Evolutionary conservation across 2,797 vertebrate genomes (phyloP), one percentile per base, ranked within the genome.

Genomic region (Masticophis lateralis): DNA sequence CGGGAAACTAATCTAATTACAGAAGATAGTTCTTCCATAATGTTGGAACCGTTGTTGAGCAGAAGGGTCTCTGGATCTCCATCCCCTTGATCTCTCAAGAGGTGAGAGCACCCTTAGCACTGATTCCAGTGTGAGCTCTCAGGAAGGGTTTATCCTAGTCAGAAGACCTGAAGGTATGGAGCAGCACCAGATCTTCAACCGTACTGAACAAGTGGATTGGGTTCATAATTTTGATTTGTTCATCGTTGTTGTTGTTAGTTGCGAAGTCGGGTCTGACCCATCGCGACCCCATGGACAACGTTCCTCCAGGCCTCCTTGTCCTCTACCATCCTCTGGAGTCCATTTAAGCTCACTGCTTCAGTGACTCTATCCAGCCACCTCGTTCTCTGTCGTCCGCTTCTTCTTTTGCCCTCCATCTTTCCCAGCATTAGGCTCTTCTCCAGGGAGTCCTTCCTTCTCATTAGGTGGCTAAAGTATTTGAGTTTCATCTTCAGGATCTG

Each of bases 381-480:
- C 5, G 0, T 47, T 47, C 47, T 47, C 47, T 7, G 47, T 1
- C 1, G 0, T 47, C 47, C 47, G 5, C 1, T 47, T 1, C 47
- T 47, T 47, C 47, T 47, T 47, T 47, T 1, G 6, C 47, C 47
- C 47, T 47, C 47, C 1, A 47, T 47, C 47, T 1, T 47, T 47
- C 47, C 47, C 47, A 47, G 47, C 47, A 7, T 47, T 47, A 47
- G 47, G 47, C 47, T 47, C 47, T 47, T 47, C 47, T 47, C 1
- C 47, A 47, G 47, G 5, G 47, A 47, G 47, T 47, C 47, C 47
- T 47, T 47, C 47, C 47, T 47, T 47, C 47, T 47, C 47, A 47
- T 47, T 47, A 47, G 1, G 47, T 6, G 47, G 47, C 47, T 5
- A 47, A 47, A 47, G 47, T 47, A 47, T 47, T 47, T 47, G 1